Conservation (phyloP, 2,888 invertebrate genomes). For the Lottia scabra region DNA sequence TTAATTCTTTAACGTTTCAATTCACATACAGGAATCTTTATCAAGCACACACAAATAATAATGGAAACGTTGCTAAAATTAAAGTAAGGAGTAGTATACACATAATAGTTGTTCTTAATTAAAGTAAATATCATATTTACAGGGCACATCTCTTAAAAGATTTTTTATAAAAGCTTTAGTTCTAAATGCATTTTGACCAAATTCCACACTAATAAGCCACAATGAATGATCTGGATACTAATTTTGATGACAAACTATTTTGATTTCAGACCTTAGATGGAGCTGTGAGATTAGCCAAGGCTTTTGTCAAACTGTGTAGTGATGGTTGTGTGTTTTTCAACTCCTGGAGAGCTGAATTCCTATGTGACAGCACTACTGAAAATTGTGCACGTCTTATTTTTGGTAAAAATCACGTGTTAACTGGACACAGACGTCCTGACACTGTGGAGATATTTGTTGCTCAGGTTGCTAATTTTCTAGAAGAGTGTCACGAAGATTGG, state of each 20-base stretch:
- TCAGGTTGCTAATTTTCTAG: slow-evolving; percentile 47
- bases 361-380: slow-evolving; percentile 36
- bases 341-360: slow-evolving; percentile 48
- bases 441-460: slow-evolving; percentile 40
- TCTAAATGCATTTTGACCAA: too few species aligned
- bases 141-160: too few species aligned
- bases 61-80: too few species aligned
- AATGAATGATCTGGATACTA: background rate
- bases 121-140: too few species aligned
- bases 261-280: slow-evolving; percentile 52
- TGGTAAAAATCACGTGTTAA: slow-evolving; percentile 31
- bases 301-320: slow-evolving; percentile 46
- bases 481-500: slow-evolving; percentile 49
- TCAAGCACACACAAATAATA: too few species aligned
- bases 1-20: too few species aligned
- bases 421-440: slow-evolving; percentile 26
- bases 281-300: slow-evolving; percentile 47
- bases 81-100: too few species aligned
- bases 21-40: too few species aligned
- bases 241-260: slow-evolving; percentile 14
- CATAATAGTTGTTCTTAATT: too few species aligned
- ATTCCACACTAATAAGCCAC: background rate
- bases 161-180: too few species aligned
- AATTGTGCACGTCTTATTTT: slow-evolving; percentile 44
- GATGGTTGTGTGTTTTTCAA: slow-evolving; percentile 59